Evolutionary conservation across 2,888 invertebrate species (phyloP), one percentile per base, ranked within the genome.

Genomic region (Euzophera pinguis): DNA sequence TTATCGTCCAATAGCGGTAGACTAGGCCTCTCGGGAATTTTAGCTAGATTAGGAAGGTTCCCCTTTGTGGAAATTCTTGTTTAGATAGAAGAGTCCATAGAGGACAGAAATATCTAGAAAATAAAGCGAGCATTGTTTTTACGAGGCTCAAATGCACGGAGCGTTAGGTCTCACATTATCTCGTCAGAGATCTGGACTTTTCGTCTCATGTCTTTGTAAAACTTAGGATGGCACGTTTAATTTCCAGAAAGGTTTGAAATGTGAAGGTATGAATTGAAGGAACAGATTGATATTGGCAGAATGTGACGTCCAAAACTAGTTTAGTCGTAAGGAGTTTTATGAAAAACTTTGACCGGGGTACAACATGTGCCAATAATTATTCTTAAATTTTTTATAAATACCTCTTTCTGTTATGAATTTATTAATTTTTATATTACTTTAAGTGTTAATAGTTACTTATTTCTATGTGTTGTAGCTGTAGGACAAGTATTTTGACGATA

Each of bases 281-380:
- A 52, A 22, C 22, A 22, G 22, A 22, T 60, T 57, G 58, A 55
- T 55, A 57, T 56, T 60, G 54, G 62, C 60, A 34, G 32, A 58
- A 60, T 54, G 60, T 68, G 53, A 60, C 69, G 69, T 67, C 69
- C 69, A 67, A 64, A 58, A 55, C 52, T 14, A 34, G 2, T 32
- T 17, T 29, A 13, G 50, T 45, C 50, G 14, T 41, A 8, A 39
- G 39, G n/a, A n/a, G n/a, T n/a, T n/a, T n/a, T n/a, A n/a, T n/a
- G n/a, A 14, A 41, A 22, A 22, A 22, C 3, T 5, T 14, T 9
- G 17, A 17, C 17, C 43, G 34, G 17, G 62, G 67, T 58, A 64
- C 67, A 53, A 50, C 39, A 29, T 49, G 64, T 64, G 67, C 64
- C 67, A 64, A 66, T 27, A 59, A 67, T 62, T 67, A 61, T 71